A percentile compares a stretch with the other conserved stretches of the same genome.
These are phyloP conservation scores for Parapristionchus giblindavisi DNA, from an alignment of 2,888 invertebrate genomes.

Conservation along the genomic window DNA sequence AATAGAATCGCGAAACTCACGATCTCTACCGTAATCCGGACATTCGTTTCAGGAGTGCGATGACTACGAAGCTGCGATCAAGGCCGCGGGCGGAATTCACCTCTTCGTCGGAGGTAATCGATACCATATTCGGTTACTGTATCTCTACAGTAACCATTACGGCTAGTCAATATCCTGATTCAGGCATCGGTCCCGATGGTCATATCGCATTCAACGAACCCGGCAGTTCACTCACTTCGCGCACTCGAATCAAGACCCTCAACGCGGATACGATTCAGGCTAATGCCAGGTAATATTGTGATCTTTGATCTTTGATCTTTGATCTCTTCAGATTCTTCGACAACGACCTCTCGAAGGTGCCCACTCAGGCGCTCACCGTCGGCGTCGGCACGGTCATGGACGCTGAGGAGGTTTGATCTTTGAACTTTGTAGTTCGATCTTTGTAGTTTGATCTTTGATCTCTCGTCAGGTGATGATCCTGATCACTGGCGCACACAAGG, in stretches of 20 bases:
- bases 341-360: slow-evolving; percentile 91
- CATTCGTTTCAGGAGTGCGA: slow-evolving; percentile 79
- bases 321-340: slow-evolving; percentile 82
- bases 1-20: no score
- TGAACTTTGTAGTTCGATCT: not conserved
- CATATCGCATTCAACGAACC: slow-evolving; percentile 99
- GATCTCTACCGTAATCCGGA: slow-evolving; percentile 60
- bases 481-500: slow-evolving; percentile 94
- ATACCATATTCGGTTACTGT: not conserved
- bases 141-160: not conserved
- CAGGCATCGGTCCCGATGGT: slow-evolving; percentile 97
- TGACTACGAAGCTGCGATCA: slow-evolving; percentile 85
- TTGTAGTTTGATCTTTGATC: not conserved
- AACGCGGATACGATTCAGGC: slow-evolving; percentile 92
- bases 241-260: slow-evolving; percentile 93
- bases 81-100: slow-evolving; percentile 88
- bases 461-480: slow-evolving; percentile 87
- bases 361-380: slow-evolving; percentile 88
- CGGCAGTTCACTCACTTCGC: slow-evolving; percentile 91
- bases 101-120: slow-evolving; percentile 87
- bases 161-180: slow-evolving; percentile 28
- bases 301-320: slow-evolving; percentile 69
- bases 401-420: slow-evolving; percentile 81
- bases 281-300: slow-evolving; percentile 76
- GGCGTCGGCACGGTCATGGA: slow-evolving; percentile 99